Conservation (phyloP, 35 echinoderm and acorn worm genomes). For the Apostichopus californicus region DNA sequence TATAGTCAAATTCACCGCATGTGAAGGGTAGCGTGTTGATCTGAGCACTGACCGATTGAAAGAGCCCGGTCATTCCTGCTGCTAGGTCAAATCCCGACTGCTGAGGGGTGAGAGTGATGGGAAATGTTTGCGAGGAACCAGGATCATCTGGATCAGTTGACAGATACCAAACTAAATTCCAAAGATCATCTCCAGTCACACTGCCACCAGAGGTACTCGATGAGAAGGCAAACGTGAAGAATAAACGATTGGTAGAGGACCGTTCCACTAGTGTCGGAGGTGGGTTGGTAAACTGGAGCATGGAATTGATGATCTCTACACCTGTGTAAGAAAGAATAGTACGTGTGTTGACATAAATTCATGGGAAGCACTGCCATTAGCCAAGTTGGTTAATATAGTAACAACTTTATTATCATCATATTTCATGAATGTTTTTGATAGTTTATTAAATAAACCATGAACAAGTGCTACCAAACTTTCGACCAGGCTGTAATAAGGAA, state of each 20-base stretch:
- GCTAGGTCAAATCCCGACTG: conserved; percentile 48
- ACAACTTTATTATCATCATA: too few species aligned
- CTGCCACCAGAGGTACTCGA: conserved; percentile 41
- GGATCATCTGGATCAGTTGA: conserved; percentile 58
- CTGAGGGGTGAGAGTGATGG: conserved; percentile 26
- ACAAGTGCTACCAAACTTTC: too few species aligned
- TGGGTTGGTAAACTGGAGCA: background rate
- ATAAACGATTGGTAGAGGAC: background rate
- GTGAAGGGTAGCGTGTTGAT: conserved; percentile 4
- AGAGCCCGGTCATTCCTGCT: conserved; percentile 23
- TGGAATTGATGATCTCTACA: conserved; percentile 20
- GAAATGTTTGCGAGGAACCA: conserved; percentile 10
- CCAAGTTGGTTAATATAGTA: too few species aligned
- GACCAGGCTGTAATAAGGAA: too few species aligned
- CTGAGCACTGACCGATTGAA: conserved; percentile 8
- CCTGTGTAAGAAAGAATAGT: background rate
- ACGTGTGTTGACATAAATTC: too few species aligned
- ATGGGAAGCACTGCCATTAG: too few species aligned
- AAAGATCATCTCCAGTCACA: conserved; percentile 18
- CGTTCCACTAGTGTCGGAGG: conserved; percentile 5
- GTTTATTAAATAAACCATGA: too few species aligned
- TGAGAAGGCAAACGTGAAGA: background rate
- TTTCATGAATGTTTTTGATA: too few species aligned
- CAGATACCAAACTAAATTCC: conserved; percentile 32
- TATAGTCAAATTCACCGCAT: conserved; percentile 66